Conservation (phyloP, 2,797 vertebrate species). For the Pangasius mekongensis region DNA sequence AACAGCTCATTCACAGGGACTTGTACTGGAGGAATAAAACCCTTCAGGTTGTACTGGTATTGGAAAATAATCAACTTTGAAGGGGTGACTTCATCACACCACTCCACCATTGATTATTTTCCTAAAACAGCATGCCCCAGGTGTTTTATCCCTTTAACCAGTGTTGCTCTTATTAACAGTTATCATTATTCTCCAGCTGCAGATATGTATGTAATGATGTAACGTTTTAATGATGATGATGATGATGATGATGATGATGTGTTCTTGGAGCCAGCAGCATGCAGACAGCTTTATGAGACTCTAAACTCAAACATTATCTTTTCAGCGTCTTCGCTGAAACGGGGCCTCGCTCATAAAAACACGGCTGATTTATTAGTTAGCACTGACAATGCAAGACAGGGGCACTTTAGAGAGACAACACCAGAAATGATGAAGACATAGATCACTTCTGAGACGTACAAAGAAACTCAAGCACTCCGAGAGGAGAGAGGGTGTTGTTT, state of each 20-base stretch:
- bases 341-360: background rate
- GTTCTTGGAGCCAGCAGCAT: background rate
- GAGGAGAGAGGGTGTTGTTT: too few relatives aligned
- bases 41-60: background rate
- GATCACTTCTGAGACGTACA: background rate
- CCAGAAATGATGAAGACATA: background rate
- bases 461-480: background rate
- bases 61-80: background rate
- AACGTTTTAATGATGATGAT: background rate
- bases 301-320: background rate
- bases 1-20: background rate
- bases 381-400: background rate
- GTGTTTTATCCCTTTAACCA: background rate
- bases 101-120: background rate
- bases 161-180: background rate
- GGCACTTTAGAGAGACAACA: conserved; percentile 5
- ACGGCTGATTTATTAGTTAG: conserved; percentile 14
- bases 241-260: background rate
- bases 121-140: background rate
- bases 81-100: background rate
- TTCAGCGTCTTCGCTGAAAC: background rate
- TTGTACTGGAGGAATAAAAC: background rate
- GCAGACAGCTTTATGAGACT: background rate
- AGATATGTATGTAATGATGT: background rate
- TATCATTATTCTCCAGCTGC: background rate